These are phyloP conservation scores for Chinchilla lanigera DNA, from an alignment of 2,113 vertebrate species.

Conservation along the genomic window DNA sequence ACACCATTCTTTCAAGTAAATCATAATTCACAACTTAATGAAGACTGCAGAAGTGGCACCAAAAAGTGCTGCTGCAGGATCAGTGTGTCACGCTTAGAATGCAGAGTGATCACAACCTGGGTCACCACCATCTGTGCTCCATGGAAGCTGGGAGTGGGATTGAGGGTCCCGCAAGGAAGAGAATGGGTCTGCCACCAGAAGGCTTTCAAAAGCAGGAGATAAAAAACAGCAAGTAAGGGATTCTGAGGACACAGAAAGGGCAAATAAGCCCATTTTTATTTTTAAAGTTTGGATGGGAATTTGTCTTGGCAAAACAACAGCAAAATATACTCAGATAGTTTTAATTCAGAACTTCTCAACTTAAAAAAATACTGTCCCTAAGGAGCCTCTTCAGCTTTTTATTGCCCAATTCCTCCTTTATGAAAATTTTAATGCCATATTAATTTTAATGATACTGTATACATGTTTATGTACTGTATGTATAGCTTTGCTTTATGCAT, in stretches of 20 bases:
- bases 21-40: conserved; percentile 17
- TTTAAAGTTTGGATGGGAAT: not conserved
- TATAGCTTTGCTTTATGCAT: not conserved
- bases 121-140: not conserved
- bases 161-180: not conserved
- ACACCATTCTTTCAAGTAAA: not conserved
- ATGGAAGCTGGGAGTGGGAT: not conserved
- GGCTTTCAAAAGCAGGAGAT: not conserved
- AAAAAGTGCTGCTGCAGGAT: not conserved
- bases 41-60: not conserved
- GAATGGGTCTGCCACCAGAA: not conserved
- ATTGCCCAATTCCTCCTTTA: not conserved
- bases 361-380: not conserved
- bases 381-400: not conserved
- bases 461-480: not conserved
- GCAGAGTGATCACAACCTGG: too few species aligned
- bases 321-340: not conserved
- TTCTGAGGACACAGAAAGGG: not conserved
- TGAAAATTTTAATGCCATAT: conserved; percentile 8
- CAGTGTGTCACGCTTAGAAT: not conserved
- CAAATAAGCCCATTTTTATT: not conserved
- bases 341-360: conserved; percentile 37
- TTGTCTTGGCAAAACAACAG: not conserved
- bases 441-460: not conserved
- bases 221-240: not conserved